Evolutionary conservation across 2,113 vertebrate species (phyloP), one percentile per base, ranked within the genome.

Genomic region (Amphilophus citrinellus): DNA sequence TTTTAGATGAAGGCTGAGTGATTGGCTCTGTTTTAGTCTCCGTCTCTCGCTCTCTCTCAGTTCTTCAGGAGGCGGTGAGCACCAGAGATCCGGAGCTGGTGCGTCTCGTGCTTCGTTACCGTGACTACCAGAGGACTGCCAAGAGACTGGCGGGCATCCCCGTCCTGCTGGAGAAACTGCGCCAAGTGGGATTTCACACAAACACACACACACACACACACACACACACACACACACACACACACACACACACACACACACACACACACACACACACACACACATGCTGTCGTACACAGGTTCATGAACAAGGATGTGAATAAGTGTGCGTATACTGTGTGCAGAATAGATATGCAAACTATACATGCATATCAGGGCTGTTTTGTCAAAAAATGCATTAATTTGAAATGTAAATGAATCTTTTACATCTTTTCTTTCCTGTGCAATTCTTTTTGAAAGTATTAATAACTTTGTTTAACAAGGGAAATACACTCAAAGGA

Each of bases 41-140:
- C 4, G 18, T 75, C 42, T 44, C 53, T 37, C 80, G 53, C 65
- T 76, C 37, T 61, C 53, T 35, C 39, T 76, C 95, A 99, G 98
- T 99, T 68, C 96, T 99, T 44, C 98, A 99, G 95, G 98, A 99
- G 91, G 98, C 98, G 0, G 98, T 99, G 92, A 99, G 98, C 79
- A 97, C 98, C 79, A 96, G 97, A 3, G 97, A 99, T 91, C 96
- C 97, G 44, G 97, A 99, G 91, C 85, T 99, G 89, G 97, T 99
- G 83, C 97, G 98, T 85, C 95, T 99, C 78, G 97, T 98, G 78
- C 96, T 99, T 79, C 95, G 97, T 92, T 98, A 98, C 95, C 97
- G 98, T 0, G 98, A 99, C 96, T 98, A 98, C 96, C 98, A 99
- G 94, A 96, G 98, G 88, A 97, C 97, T 82, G 95, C 97, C 91